Conservation (phyloP, 1,140 invertebrate genomes). For the Scaptomyza pallida region DNA sequence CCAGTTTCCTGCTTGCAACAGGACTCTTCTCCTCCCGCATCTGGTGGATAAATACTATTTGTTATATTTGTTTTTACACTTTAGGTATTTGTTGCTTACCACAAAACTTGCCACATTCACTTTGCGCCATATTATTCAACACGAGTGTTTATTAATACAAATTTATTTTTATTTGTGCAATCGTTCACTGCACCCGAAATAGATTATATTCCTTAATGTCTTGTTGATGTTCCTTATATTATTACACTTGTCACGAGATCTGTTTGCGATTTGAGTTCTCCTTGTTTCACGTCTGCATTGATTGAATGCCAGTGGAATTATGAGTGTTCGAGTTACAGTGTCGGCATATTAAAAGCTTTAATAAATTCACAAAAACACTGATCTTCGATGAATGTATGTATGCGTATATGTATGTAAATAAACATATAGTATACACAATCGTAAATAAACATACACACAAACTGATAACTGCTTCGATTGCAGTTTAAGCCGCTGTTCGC, state of each 20-base stretch:
- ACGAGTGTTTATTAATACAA: not conserved
- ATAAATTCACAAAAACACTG: conserved; percentile 46
- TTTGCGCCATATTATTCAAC: conserved; percentile 58
- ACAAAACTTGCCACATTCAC: conserved; percentile 48
- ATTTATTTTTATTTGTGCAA: conserved; percentile 20
- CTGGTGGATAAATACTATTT: conserved; percentile 9
- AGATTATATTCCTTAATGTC: not conserved
- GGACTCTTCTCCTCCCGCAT: not conserved
- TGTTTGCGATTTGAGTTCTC: conserved; percentile 21
- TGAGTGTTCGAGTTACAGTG: conserved; percentile 73
- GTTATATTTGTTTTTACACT: not conserved
- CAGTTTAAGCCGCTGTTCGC: conserved; percentile 38
- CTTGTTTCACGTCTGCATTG: conserved; percentile 71
- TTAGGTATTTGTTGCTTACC: conserved; percentile 37
- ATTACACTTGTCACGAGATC: conserved; percentile 52
- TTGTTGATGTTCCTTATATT: conserved; percentile 18
- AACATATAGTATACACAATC: conserved; percentile 25
- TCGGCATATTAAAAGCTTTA: conserved; percentile 74
- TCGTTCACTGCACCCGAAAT: conserved; percentile 24
- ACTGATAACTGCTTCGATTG: conserved; percentile 40
- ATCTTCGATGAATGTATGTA: conserved; percentile 14
- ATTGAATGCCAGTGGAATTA: conserved; percentile 75
- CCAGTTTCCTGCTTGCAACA: conserved; percentile 39
- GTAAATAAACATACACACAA: conserved; percentile 17
- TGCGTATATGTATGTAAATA: conserved; percentile 11